Conservation (phyloP, 1,140 invertebrate genomes). For the Calliopsis andreniformis region DNA sequence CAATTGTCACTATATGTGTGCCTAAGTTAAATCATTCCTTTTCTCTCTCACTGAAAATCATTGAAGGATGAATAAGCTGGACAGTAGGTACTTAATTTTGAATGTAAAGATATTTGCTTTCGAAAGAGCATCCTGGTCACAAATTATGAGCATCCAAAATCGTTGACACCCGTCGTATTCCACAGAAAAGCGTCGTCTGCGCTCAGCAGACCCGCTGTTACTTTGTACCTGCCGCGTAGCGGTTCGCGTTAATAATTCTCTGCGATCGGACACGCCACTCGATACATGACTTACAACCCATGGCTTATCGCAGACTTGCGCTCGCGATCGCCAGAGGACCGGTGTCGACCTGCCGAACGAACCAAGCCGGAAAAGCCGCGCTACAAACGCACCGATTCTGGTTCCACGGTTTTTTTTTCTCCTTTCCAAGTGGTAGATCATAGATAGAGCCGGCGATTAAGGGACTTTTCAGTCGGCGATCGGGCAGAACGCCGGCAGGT, state of each 20-base stretch:
- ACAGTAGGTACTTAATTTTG: too few species aligned
- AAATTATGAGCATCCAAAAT: too few species aligned
- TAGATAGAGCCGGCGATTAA: background rate
- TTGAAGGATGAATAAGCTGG: too few species aligned
- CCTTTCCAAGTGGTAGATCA: background rate
- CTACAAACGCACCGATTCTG: slow-evolving; percentile 8
- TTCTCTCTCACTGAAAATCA: too few species aligned
- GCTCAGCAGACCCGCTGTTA: background rate
- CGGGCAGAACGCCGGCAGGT: slow-evolving; percentile 4
- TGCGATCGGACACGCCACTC: background rate
- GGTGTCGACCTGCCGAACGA: background rate
- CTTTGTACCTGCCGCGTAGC: too few species aligned
- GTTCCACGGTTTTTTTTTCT: slow-evolving; percentile 1
- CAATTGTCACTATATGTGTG: too few species aligned
- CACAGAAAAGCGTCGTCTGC: slow-evolving; percentile 21
- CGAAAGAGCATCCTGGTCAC: too few species aligned
- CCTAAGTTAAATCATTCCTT: too few species aligned
- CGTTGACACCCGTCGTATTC: too few species aligned
- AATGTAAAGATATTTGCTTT: too few species aligned
- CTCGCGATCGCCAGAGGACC: background rate
- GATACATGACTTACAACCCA: slow-evolving; percentile 14
- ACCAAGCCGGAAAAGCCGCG: background rate
- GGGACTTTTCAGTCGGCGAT: background rate
- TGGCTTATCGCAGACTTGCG: background rate
- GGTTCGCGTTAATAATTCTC: slow-evolving; percentile 9